A percentile compares a stretch with the other conserved stretches of the same genome.
These are phyloP conservation scores for Fissipunctia ypsillon DNA, from an alignment of 2,888 invertebrate genomes.

Conservation along the genomic window DNA sequence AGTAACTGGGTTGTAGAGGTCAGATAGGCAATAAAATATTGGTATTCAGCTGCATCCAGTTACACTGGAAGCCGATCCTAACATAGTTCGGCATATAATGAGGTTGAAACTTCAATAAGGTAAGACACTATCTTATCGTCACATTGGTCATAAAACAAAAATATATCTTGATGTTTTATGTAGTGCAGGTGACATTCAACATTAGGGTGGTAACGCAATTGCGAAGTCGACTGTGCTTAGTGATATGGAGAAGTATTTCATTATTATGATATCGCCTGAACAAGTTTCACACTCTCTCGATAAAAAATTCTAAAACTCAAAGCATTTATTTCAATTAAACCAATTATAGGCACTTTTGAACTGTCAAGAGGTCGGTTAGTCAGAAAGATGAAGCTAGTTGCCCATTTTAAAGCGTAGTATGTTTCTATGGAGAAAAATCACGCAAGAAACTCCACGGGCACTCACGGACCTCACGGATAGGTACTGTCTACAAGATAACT, in stretches of 20 bases:
- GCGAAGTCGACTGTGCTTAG: not conserved
- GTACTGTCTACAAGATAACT: not conserved
- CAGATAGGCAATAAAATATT: not conserved
- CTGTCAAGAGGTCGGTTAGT: not conserved
- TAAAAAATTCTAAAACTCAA: not conserved
- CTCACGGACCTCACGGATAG: not conserved
- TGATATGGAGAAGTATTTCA: not conserved
- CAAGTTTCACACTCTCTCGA: not conserved
- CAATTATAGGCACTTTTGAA: not conserved
- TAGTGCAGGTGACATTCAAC: accelerated
- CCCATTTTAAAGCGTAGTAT: not conserved
- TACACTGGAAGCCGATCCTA: not conserved
- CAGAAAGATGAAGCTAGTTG: not conserved
- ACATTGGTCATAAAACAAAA: not conserved
- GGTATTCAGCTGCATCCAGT: not conserved
- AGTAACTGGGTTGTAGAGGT: not conserved
- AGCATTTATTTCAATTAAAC: not conserved
- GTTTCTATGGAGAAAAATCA: not conserved
- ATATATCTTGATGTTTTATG: not conserved
- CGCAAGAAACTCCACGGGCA: not conserved
- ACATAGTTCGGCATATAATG: not conserved
- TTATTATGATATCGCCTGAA: not conserved
- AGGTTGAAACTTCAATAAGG: not conserved
- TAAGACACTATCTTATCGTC: not conserved
- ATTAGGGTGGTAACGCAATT: not conserved